Evolutionary conservation across 2,797 vertebrate genomes (phyloP).

Genomic region (Pipistrellus pipistrellus): DNA sequence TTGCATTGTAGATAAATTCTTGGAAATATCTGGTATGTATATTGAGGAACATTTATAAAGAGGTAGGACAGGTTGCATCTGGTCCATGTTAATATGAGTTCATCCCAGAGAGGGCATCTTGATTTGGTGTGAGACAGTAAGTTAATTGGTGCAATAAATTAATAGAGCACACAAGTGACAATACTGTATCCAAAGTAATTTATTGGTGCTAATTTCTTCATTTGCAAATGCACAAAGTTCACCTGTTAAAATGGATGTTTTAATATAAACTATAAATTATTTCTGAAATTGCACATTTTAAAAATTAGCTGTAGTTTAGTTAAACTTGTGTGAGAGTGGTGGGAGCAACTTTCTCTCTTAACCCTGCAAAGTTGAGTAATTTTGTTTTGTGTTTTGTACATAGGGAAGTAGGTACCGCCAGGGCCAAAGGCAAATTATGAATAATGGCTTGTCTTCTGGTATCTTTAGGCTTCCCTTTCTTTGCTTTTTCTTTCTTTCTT

Average conservation of each 20-base stretch:
- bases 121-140: constrained; percentile 75
- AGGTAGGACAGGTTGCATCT: constrained; percentile 9
- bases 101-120: constrained; percentile 62
- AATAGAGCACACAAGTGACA: constrained; percentile 72
- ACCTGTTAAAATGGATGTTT: constrained; percentile 72
- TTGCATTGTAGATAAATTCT: neutral
- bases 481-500: neutral
- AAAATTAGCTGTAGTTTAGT: constrained; percentile 73
- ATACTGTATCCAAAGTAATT: constrained; percentile 79
- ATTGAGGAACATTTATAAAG: constrained; percentile 39
- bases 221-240: constrained; percentile 80
- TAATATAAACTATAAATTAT: constrained; percentile 78
- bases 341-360: constrained; percentile 53
- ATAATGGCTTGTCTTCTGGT: neutral
- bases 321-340: constrained; percentile 67
- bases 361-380: constrained; percentile 40
- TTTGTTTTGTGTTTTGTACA: neutral
- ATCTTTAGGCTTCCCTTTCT: neutral
- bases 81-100: constrained; percentile 62
- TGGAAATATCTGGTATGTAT: constrained; percentile 15
- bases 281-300: constrained; percentile 70
- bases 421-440: neutral
- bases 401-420: neutral
- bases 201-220: constrained; percentile 82
- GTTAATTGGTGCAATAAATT: constrained; percentile 81